phyloP scores from a whole-genome alignment of 2,113 vertebrate genomes.

The Gallinago media region DNA sequence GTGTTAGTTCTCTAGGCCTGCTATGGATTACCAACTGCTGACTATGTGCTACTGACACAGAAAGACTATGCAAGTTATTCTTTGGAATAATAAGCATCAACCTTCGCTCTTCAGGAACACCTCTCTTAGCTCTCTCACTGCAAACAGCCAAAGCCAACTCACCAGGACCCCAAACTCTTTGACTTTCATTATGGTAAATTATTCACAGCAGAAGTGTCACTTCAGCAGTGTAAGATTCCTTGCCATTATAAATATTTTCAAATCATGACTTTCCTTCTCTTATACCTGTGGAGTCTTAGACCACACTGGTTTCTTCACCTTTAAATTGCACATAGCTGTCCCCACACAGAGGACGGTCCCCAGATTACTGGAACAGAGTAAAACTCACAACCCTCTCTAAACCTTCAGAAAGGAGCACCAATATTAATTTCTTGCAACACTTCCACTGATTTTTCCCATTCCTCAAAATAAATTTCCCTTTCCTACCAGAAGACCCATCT shows the following conservation, averaged over 20 bases:
- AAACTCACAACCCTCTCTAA: neutral
- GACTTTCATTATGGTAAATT: slow-evolving; percentile 27
- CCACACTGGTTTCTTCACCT: neutral
- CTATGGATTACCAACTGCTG: neutral
- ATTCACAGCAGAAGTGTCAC: slow-evolving; percentile 6
- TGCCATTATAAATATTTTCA: slow-evolving; percentile 28
- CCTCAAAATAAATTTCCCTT: neutral
- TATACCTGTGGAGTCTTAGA: neutral
- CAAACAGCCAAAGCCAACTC: neutral
- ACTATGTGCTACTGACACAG: neutral
- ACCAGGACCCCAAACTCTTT: neutral
- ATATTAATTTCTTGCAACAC: neutral
- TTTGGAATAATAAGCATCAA: neutral
- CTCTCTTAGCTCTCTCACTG: neutral
- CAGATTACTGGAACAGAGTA: neutral
- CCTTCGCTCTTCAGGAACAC: neutral
- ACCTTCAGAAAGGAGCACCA: neutral
- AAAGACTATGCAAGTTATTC: neutral
- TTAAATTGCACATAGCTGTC: neutral
- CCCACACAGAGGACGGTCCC: neutral
- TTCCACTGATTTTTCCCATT: neutral
- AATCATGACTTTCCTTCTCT: neutral
- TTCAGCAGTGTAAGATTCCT: neutral
- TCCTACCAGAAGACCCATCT: neutral
- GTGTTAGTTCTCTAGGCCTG: neutral